These are phyloP conservation scores for Eurystomus glaucurus DNA, from an alignment of 2,797 vertebrate species.

Conservation along the genomic window DNA sequence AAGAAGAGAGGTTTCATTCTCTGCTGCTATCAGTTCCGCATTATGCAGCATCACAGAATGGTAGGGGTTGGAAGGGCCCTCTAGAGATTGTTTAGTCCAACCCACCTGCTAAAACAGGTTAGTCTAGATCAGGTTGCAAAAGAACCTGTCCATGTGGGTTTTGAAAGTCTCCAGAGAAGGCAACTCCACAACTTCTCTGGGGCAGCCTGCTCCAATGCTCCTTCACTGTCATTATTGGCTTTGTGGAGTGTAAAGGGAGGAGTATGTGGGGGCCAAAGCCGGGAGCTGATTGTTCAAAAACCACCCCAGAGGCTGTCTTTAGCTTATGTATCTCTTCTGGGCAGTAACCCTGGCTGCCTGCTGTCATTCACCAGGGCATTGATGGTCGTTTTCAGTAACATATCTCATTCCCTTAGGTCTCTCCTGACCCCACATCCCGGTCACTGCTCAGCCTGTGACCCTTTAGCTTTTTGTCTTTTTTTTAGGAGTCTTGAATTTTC, in stretches of 20 bases:
- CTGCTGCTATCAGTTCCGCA: neutral
- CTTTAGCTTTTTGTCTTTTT: neutral
- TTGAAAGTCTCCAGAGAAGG: neutral
- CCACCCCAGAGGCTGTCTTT: neutral
- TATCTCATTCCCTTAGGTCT: neutral
- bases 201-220: neutral
- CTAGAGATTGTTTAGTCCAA: neutral
- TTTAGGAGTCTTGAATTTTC: neutral
- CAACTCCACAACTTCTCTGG: neutral
- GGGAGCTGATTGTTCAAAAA: neutral
- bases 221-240: neutral
- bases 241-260: neutral
- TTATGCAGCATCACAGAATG: neutral
- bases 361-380: neutral
- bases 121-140: neutral
- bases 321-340: neutral
- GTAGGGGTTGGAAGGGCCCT: neutral
- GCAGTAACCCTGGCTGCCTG: neutral
- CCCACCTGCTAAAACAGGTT: neutral
- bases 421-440: accelerated
- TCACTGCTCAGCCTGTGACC: neutral
- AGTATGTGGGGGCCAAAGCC: accelerated
- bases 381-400: neutral
- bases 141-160: neutral
- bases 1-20: neutral